A percentile compares a stretch with the other conserved stretches of the same genome.
Conservation (phyloP, 2,113 vertebrate genomes). For the Nettapus auritus region DNA sequence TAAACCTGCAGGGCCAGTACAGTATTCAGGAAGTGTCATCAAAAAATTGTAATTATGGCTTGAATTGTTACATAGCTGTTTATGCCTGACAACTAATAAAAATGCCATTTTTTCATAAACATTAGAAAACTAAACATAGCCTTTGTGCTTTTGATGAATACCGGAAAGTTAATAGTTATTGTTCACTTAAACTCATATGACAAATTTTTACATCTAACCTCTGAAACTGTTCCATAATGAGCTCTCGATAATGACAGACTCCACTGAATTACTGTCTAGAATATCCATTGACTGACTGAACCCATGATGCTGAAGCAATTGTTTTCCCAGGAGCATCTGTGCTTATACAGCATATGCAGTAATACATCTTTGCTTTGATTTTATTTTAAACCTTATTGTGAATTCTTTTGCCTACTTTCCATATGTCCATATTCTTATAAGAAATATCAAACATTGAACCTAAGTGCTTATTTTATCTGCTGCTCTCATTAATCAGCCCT, state of each 20-base stretch:
- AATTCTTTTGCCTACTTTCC: slow-evolving; percentile 24
- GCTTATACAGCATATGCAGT: not conserved
- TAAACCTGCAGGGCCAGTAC: not conserved
- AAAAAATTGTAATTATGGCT: not conserved
- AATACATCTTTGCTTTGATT: not conserved
- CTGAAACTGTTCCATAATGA: slow-evolving; percentile 16
- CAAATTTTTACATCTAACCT: slow-evolving; percentile 10
- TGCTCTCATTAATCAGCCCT: not conserved
- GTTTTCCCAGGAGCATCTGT: not conserved
- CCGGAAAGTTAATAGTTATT: slow-evolving; percentile 41
- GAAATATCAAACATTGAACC: slow-evolving; percentile 5
- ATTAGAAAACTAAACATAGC: slow-evolving; percentile 10
- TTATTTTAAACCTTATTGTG: slow-evolving; percentile 36
- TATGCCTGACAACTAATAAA: slow-evolving; percentile 8
- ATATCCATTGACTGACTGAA: slow-evolving; percentile 34
- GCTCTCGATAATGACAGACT: not conserved
- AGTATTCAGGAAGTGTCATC: not conserved
- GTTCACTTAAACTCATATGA: not conserved
- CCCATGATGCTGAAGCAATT: not conserved
- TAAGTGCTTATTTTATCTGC: not conserved
- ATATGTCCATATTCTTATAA: slow-evolving; percentile 6
- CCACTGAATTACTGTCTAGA: slow-evolving; percentile 13
- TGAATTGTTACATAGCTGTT: not conserved
- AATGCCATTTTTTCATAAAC: slow-evolving; percentile 5
- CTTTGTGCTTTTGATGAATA: slow-evolving; percentile 10